Evolutionary conservation across 2,797 vertebrate genomes (phyloP).

Genomic region (Aplochiton taeniatus): DNA sequence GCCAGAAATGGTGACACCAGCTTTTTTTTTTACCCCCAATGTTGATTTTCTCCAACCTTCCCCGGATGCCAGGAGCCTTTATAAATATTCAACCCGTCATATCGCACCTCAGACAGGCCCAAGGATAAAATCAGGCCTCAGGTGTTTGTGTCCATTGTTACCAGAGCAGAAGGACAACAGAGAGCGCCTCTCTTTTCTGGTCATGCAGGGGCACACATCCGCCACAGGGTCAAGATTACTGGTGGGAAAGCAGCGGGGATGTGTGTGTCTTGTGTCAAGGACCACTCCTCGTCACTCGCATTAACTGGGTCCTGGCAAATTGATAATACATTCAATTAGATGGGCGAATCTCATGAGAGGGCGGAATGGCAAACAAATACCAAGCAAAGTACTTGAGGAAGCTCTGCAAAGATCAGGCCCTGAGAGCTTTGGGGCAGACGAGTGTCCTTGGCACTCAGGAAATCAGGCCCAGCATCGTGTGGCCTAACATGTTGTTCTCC

Average conservation of each 20-base stretch:
- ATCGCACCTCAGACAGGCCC: conserved; percentile 32
- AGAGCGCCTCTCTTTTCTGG: conserved; percentile 32
- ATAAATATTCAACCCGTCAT: conserved; percentile 65
- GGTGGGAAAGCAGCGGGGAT: conserved; percentile 16
- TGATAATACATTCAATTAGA: conserved; percentile 31
- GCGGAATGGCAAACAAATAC: conserved; percentile 12
- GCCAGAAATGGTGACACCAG: conserved; percentile 46
- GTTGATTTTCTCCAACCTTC: conserved; percentile 44
- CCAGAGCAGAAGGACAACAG: conserved; percentile 26
- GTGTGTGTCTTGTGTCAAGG: conserved; percentile 20
- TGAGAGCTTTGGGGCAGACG: not conserved
- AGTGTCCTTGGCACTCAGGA: not conserved
- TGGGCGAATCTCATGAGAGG: conserved; percentile 7
- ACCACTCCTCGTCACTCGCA: conserved; percentile 1
- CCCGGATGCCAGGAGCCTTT: conserved; percentile 41
- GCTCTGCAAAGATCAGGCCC: conserved; percentile 4
- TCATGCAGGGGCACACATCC: conserved; percentile 24
- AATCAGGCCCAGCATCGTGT: not conserved
- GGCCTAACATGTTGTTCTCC: not conserved
- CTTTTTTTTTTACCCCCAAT: conserved; percentile 35
- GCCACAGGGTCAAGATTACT: conserved; percentile 10
- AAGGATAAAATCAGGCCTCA: conserved; percentile 42
- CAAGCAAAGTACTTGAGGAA: conserved; percentile 3
- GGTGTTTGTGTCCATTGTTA: conserved; percentile 21
- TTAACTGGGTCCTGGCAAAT: conserved; percentile 5